These are phyloP conservation scores for Microtus richardsoni DNA, from an alignment of 2,113 vertebrate genomes.

Conservation along the genomic window DNA sequence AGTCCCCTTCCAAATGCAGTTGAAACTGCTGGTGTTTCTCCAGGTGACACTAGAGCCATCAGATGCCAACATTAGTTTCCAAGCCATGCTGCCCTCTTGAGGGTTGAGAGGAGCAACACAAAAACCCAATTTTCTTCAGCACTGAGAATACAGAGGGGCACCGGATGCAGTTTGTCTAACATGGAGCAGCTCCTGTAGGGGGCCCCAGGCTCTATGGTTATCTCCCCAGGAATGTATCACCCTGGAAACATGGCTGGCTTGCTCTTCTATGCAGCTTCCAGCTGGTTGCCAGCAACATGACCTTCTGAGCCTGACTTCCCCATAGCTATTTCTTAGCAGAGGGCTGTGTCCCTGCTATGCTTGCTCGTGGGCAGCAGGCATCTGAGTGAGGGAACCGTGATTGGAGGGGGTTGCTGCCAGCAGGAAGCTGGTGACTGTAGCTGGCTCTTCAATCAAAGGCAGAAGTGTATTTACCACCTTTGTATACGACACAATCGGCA, in stretches of 20 bases:
- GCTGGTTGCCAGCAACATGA: background rate
- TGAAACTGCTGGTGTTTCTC: background rate
- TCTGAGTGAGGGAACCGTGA: background rate
- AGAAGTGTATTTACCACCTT: conserved; percentile 44
- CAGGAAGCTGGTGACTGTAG: conserved; percentile 24
- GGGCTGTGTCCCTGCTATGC: background rate
- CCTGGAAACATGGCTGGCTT: background rate
- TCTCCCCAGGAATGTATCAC: background rate
- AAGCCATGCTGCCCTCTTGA: background rate
- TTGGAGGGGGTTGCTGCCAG: background rate
- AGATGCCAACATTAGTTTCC: rapidly evolving
- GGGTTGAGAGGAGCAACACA: background rate
- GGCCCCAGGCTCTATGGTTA: background rate
- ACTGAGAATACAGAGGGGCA: background rate
- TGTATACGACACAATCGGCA: conserved; percentile 26
- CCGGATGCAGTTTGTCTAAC: background rate
- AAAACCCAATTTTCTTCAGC: background rate
- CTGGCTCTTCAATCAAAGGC: conserved; percentile 59
- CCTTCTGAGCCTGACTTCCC: background rate
- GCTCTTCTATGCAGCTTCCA: background rate
- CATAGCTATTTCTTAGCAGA: background rate
- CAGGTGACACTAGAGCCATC: rapidly evolving
- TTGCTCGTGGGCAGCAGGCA: background rate
- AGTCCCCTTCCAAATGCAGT: background rate
- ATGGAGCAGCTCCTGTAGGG: background rate